phyloP scores from a whole-genome alignment of 37 sponge, comb jelly and placozoan species.

The Aphrocallistes beatrix region DNA sequence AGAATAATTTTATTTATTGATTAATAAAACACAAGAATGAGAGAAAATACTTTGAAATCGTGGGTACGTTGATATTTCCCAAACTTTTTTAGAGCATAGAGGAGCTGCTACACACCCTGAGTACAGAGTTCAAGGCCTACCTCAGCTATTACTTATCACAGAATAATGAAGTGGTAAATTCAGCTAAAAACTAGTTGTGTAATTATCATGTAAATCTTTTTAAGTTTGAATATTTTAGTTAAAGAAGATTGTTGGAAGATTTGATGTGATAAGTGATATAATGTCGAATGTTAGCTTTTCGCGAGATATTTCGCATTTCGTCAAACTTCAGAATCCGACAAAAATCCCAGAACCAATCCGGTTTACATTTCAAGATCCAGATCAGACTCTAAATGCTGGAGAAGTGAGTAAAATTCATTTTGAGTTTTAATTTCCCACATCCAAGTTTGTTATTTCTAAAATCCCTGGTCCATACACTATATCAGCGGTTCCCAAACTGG shows the following conservation, averaged over 20 bases:
- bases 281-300: neutral
- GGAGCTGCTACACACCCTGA: neutral
- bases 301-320: conserved; percentile 19
- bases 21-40: too few species aligned
- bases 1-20: too few species aligned
- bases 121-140: neutral
- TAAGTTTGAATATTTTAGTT: neutral
- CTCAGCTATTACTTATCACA: neutral
- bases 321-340: neutral
- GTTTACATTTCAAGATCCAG: conserved; percentile 7
- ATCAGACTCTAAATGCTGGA: neutral
- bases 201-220: neutral
- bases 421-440: too few species aligned
- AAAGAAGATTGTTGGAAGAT: neutral
- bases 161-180: neutral
- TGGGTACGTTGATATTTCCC: too few species aligned
- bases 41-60: too few species aligned
- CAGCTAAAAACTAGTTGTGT: neutral
- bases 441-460: too few species aligned
- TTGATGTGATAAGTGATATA: neutral
- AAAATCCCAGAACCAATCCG: conserved; percentile 1
- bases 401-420: neutral
- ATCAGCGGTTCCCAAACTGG: too few species aligned
- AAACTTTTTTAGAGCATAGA: neutral
- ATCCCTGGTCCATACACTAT: too few species aligned